Evolutionary conservation across 2,113 vertebrate genomes (phyloP), one percentile per base, ranked within the genome.

Genomic region (Egretta garzetta): DNA sequence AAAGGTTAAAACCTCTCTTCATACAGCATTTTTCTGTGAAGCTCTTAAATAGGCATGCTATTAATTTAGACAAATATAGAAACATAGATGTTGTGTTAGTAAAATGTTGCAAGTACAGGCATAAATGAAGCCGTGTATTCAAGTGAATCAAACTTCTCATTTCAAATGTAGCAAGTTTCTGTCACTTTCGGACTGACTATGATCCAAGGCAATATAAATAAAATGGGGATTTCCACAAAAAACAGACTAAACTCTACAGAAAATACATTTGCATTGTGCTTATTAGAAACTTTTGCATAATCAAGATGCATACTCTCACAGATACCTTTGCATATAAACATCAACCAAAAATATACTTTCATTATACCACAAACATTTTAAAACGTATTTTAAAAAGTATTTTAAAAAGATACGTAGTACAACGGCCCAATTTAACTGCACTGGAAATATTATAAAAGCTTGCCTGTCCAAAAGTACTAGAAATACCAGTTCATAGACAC

Each of bases 171-270:
- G 45, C 3, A 1, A 88, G 70, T 41, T 94, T 37, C 80, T 94
- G 21, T 86, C 89, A 96, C 92, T 96, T 96, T 97, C 96, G 90
- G 56, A 64, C 52, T 97, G 93, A 93, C 90, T 95, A 35, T 24
- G 72, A 9, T 14, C 68, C 77, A 77, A 75, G 23, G 24, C 60
- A 91, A 81, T 35, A 37, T 24, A 94, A 81, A 80, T 59, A 80
- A 85, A 88, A 75, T 2, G 95, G 97, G 96, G 94, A 90, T 90
- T 97, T 97, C 93, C 91, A 95, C 50, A 88, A 92, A 90, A 37
- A 47, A 2, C 21, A 60, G 41, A 64, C 55, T 76, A 64, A 14
- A 32, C 28, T 45, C 50, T 66, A 67, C 21, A 82, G 20, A 90
- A 82, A 89, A 93, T 6, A 55, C 21, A 75, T 80, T 81, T 92